phyloP scores from a whole-genome alignment of 2,797 vertebrate species.

The Peromyscus nudipes region DNA sequence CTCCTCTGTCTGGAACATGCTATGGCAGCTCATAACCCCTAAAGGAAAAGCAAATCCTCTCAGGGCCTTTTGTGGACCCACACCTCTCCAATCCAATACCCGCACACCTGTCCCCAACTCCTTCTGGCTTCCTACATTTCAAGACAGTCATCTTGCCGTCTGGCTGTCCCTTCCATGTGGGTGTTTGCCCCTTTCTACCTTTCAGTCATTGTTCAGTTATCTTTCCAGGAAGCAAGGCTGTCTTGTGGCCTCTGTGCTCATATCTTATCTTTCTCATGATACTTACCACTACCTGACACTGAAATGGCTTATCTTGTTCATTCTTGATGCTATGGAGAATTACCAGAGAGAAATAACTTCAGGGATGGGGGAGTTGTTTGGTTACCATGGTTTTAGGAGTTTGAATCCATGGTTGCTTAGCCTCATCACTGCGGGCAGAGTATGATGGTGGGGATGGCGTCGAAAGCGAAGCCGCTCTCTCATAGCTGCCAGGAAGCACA shows the following conservation, averaged over 20 bases:
- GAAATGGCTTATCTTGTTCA: background rate
- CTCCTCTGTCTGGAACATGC: background rate
- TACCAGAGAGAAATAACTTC: background rate
- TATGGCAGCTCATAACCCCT: background rate
- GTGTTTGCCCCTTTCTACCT: background rate
- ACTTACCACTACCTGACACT: background rate
- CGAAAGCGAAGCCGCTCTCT: background rate
- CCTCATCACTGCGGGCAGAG: background rate
- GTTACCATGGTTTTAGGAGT: background rate
- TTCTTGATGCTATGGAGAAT: background rate
- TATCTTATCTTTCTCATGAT: background rate
- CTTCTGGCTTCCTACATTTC: background rate
- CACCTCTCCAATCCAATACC: background rate
- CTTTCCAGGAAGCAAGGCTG: background rate
- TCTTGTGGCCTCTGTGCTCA: background rate
- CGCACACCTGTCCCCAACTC: background rate
- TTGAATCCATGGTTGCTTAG: background rate
- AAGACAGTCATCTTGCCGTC: background rate
- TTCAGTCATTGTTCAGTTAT: background rate
- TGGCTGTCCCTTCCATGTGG: background rate
- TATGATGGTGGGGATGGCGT: background rate
- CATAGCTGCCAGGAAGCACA: background rate
- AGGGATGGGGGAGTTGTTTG: background rate
- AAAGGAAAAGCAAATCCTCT: constrained; percentile 13
- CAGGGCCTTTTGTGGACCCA: background rate